Evolutionary conservation across 2,113 vertebrate species (phyloP), one percentile per base, ranked within the genome.

Genomic region (Monarcha castaneiventris): DNA sequence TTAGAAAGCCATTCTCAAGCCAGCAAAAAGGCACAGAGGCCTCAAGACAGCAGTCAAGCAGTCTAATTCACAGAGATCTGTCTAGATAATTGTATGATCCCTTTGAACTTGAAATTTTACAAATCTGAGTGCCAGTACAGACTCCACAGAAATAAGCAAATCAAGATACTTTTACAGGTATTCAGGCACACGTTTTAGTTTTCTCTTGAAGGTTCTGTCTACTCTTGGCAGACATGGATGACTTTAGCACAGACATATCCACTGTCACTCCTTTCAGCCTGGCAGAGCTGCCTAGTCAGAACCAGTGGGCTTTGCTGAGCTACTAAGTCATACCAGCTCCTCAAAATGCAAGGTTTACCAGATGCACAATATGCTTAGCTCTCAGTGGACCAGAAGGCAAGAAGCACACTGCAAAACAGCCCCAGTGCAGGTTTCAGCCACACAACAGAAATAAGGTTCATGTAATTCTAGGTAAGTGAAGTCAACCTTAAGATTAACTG

Each of bases 71-170:
- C 15, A 62, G 23, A 67, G 27, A 55, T 66, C 26, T 56, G 32
- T 33, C 71, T 69, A 61, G 46, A 62, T 9, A 3, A 87, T 54
- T 68, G 73, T 64, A 66, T 37, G 14, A 64, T 19, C 27, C 17
- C 56, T 90, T 75, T 67, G 79, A 90, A 71, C 37, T 25, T 9
- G 1, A 79, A 67, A 63, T 66, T 64, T 83, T 25, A 84, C 16
- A 56, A 69, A 89, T 41, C 46, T 68, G 71, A 85, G 30, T 18
- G 23, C 35, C 54, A 35, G 5, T 12, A 67, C 1, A 51, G 6
- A 58, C 35, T 58, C 13, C 66, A 63, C 58, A 87, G 66, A 91
- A 94, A 91, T 7, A 69, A 54, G 35, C 37, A 90, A 85, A 52
- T 17, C 49, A 61, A 61, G 30, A 56, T 26, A 43, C 19, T 83